Evolutionary conservation across 2,888 invertebrate genomes (phyloP).

Genomic region (Hypercompe scribonia): DNA sequence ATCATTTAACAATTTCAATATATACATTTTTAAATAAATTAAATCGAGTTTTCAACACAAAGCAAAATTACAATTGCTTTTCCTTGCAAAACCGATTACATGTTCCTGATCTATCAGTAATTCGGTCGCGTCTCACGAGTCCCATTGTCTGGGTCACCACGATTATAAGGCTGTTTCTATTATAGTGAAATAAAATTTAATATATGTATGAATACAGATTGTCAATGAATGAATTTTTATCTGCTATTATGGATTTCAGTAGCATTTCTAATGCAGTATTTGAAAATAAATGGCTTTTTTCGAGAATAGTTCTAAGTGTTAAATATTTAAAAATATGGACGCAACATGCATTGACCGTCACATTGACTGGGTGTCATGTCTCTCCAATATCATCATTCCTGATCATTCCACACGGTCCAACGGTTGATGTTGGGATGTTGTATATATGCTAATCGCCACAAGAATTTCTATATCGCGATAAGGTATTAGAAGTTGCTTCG

Average conservation of each 20-base stretch:
- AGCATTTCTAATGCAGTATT: neutral
- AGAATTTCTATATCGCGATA: too few relatives aligned
- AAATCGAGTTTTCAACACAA: neutral
- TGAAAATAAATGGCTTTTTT: neutral
- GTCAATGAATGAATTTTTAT: neutral
- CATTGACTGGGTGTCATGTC: too few relatives aligned
- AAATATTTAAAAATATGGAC: too few relatives aligned
- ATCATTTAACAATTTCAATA: neutral
- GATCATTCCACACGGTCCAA: too few relatives aligned
- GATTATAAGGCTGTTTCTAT: neutral
- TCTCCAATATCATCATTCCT: too few relatives aligned
- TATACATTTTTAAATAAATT: neutral
- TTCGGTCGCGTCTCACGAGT: constrained; percentile 6
- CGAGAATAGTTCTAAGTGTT: too few relatives aligned
- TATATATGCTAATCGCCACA: too few relatives aligned
- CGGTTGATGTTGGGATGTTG: too few relatives aligned
- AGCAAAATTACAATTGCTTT: constrained; percentile 2
- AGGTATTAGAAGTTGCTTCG: too few relatives aligned
- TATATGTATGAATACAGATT: neutral
- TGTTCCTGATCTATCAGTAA: constrained; percentile 4
- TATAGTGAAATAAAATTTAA: neutral
- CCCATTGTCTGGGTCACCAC: constrained; percentile 1
- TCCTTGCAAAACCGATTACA: neutral
- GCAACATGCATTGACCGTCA: too few relatives aligned
- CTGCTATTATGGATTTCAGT: neutral